Conservation (phyloP, 2,113 vertebrate genomes). For the Tenrec ecaudatus region DNA sequence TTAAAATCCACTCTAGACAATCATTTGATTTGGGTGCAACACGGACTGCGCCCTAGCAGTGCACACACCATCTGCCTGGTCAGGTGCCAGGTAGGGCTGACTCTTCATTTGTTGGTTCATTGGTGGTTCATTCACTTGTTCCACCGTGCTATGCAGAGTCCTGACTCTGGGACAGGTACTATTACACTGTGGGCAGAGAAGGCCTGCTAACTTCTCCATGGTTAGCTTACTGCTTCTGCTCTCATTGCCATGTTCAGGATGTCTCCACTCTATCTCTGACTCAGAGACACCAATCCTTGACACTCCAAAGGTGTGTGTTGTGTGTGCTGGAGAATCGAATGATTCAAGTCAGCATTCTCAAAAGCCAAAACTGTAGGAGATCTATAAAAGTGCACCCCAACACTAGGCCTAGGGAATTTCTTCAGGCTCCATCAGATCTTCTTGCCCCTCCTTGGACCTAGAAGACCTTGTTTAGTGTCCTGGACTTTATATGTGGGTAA, state of each 20-base stretch:
- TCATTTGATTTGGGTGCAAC: neutral
- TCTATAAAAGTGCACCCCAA: neutral
- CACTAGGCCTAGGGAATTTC: neutral
- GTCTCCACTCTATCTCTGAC: neutral
- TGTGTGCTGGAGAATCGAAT: neutral
- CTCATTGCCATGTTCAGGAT: neutral
- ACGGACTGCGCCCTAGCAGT: neutral
- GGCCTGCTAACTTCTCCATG: too few relatives aligned
- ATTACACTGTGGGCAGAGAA: neutral
- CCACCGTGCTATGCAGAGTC: neutral
- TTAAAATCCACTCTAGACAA: neutral
- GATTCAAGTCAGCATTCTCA: neutral
- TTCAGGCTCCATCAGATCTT: neutral
- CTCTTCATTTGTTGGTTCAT: neutral
- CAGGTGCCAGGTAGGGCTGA: neutral
- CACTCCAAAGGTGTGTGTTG: neutral
- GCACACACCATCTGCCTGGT: fast-evolving
- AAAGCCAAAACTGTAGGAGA: neutral
- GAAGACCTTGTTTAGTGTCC: neutral
- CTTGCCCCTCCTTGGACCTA: neutral
- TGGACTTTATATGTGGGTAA: neutral
- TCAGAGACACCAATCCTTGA: neutral
- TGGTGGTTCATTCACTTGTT: neutral
- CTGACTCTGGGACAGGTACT: neutral
- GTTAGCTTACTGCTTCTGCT: neutral